Conservation (phyloP, 2,113 vertebrate species). For the Mastomys coucha region DNA sequence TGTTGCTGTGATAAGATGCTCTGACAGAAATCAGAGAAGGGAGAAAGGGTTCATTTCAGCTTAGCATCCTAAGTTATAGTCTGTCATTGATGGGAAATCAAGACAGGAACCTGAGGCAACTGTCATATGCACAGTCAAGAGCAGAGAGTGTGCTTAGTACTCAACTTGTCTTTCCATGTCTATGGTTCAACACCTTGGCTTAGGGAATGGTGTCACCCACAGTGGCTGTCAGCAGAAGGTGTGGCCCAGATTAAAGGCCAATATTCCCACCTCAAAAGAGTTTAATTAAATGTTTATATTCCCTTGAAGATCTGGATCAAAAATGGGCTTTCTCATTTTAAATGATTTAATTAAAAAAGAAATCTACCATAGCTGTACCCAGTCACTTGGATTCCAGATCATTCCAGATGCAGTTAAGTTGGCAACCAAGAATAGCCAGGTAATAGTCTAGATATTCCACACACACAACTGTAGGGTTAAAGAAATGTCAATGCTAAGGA, state of each 20-base stretch:
- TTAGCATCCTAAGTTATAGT: not conserved
- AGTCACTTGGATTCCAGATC: not conserved
- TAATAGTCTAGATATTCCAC: not conserved
- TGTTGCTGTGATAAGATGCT: not conserved
- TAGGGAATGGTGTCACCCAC: not conserved
- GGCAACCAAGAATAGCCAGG: not conserved
- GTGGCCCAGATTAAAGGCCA: not conserved
- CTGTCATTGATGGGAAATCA: not conserved
- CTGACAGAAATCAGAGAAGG: not conserved
- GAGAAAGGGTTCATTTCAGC: not conserved
- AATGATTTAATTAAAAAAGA: not conserved
- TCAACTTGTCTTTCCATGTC: not conserved
- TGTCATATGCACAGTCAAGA: not conserved
- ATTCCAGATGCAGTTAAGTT: not conserved
- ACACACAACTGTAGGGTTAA: not conserved
- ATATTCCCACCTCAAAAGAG: not conserved
- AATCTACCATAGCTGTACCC: not conserved
- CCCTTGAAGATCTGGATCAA: not conserved
- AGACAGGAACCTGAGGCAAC: not conserved
- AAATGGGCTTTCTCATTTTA: not conserved
- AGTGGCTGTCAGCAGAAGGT: not conserved
- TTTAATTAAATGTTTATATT: not conserved
- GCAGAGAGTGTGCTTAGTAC: not conserved
- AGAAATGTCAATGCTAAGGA: not conserved
- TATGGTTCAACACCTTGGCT: not conserved